Conservation (phyloP, 1,140 invertebrate species). For the Pseudomyrmex gracilis region DNA sequence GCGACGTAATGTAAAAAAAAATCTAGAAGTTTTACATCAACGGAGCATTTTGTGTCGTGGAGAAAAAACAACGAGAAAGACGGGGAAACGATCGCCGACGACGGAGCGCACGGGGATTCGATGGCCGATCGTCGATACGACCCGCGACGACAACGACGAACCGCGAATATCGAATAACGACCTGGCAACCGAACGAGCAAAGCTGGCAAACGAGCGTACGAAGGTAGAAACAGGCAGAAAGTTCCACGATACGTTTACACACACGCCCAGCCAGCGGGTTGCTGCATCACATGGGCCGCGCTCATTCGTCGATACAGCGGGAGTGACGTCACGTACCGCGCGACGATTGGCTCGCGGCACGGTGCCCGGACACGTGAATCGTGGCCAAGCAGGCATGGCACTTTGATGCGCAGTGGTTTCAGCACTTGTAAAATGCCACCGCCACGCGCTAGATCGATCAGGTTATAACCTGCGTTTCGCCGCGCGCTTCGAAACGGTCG, state of each 20-base stretch:
- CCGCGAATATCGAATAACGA: not conserved
- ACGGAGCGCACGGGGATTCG: constrained; percentile 37
- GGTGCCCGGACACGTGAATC: constrained; percentile 85
- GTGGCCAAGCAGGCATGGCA: constrained; percentile 84
- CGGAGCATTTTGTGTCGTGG: not conserved
- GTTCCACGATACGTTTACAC: constrained; percentile 70
- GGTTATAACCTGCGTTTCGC: constrained; percentile 80
- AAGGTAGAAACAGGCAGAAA: constrained; percentile 50
- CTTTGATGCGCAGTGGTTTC: constrained; percentile 85
- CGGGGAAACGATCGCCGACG: not conserved
- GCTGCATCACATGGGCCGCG: constrained; percentile 85
- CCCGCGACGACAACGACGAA: constrained; percentile 13
- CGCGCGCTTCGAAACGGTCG: constrained; percentile 67
- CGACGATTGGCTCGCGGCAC: constrained; percentile 78
- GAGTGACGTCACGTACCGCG: constrained; percentile 81
- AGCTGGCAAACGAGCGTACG: not conserved
- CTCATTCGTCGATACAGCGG: constrained; percentile 85
- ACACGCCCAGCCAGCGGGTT: constrained; percentile 77
- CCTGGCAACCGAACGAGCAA: constrained; percentile 1
- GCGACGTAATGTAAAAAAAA: constrained; percentile 46
- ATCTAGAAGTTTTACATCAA: constrained; percentile 34
- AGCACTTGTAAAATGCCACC: constrained; percentile 84
- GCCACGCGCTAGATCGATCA: constrained; percentile 85
- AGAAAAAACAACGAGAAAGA: not conserved
- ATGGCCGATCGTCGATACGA: constrained; percentile 27